These are phyloP conservation scores for Ramphastos sulfuratus DNA, from an alignment of 2,113 vertebrate genomes.

Conservation along the genomic window DNA sequence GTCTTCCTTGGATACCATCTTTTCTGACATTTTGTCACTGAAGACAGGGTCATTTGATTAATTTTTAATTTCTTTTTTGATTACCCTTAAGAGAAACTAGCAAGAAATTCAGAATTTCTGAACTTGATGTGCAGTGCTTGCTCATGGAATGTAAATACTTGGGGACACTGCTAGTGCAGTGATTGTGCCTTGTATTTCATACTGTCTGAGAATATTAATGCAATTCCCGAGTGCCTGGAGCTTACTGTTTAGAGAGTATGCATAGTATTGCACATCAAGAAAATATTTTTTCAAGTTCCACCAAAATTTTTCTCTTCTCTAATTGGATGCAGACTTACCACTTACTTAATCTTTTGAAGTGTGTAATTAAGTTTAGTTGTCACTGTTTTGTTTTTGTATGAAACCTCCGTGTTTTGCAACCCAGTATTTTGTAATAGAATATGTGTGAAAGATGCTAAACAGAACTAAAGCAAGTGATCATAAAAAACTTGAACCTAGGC, in stretches of 20 bases:
- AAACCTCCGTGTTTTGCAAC: constrained; percentile 49
- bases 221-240: not conserved
- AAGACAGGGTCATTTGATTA: not conserved
- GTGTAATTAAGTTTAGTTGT: constrained; percentile 3
- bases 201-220: constrained; percentile 2
- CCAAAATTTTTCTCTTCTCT: not conserved
- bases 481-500: not conserved
- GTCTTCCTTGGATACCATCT: not conserved
- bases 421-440: constrained; percentile 29
- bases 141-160: not conserved
- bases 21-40: not conserved
- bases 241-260: not conserved
- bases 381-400: constrained; percentile 1
- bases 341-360: constrained; percentile 17
- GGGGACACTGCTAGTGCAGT: not conserved
- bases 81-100: not conserved
- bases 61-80: not conserved
- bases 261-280: not conserved
- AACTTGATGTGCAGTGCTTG: not conserved
- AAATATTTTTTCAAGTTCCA: not conserved
- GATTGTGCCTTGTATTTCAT: not conserved
- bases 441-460: not conserved
- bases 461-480: not conserved
- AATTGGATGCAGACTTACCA: not conserved
- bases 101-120: not conserved